phyloP scores from a whole-genome alignment of 35 echinoderm and acorn worm species.

The Ophiothrix spiculata region DNA sequence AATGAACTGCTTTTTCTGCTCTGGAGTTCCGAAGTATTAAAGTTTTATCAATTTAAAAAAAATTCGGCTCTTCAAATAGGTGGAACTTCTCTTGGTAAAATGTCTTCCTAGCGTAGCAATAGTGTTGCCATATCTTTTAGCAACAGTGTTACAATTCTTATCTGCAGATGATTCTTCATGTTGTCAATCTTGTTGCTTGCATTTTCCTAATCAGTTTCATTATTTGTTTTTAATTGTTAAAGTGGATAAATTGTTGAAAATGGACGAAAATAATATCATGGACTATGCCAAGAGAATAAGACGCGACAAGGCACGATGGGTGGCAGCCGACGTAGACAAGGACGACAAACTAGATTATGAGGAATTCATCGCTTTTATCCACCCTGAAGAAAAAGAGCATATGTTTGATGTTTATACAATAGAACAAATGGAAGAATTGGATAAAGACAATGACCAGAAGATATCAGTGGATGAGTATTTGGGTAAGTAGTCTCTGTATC shows the following conservation, averaged over 20 bases:
- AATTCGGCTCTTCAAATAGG: too few species aligned
- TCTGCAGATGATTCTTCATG: too few species aligned
- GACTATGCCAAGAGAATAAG: constrained; percentile 49
- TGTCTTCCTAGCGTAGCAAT: too few species aligned
- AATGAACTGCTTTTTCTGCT: too few species aligned
- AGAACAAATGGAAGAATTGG: constrained; percentile 80
- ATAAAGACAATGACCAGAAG: constrained; percentile 60
- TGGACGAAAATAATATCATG: constrained; percentile 24
- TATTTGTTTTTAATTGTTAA: too few species aligned
- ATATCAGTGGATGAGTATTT: constrained; percentile 76
- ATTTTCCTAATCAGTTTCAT: too few species aligned
- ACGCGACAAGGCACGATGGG: constrained; percentile 56
- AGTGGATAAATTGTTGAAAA: constrained; percentile 48
- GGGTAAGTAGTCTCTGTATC: constrained; percentile 45
- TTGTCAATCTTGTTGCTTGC: too few species aligned
- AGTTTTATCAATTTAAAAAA: too few species aligned
- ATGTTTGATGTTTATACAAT: constrained; percentile 54
- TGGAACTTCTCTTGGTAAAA: too few species aligned
- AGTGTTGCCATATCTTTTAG: too few species aligned
- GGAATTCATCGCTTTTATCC: constrained; percentile 59
- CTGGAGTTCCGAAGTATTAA: too few species aligned
- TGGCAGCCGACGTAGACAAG: constrained; percentile 42
- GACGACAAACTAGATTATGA: constrained; percentile 44
- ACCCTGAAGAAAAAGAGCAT: constrained; percentile 59
- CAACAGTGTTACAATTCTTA: too few species aligned